Percentiles rank a stretch among this genome's conserved stretches.
Evolutionary conservation across 2,113 vertebrate species (phyloP).

Genomic region (Percopsis transmontana): DNA sequence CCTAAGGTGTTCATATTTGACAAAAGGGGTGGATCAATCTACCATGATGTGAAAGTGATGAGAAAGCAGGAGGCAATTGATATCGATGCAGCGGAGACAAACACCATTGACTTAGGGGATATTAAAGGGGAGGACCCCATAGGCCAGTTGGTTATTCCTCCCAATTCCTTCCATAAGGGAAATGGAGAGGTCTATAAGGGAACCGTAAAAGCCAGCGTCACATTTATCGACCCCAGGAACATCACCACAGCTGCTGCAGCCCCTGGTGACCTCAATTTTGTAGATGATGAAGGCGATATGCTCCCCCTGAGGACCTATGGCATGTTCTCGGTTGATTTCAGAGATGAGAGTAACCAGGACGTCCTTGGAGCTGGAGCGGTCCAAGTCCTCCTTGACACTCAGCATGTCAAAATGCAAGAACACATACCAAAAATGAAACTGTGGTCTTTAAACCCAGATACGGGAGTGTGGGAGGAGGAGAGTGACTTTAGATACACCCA

Average conservation of each 20-base stretch:
- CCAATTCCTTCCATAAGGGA: slow-evolving; percentile 81
- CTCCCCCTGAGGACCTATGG: slow-evolving; percentile 91
- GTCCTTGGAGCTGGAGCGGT: slow-evolving; percentile 82
- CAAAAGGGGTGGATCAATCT: slow-evolving; percentile 85
- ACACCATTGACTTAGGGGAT: slow-evolving; percentile 84
- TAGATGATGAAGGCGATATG: slow-evolving; percentile 85
- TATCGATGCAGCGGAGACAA: slow-evolving; percentile 79
- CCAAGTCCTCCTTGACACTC: slow-evolving; percentile 84
- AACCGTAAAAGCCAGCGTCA: slow-evolving; percentile 89
- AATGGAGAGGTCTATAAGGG: slow-evolving; percentile 85
- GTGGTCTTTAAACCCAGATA: slow-evolving; percentile 92
- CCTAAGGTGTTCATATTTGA: slow-evolving; percentile 92
- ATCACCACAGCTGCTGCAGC: slow-evolving; percentile 80
- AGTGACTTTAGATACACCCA: slow-evolving; percentile 74
- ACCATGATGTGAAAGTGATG: slow-evolving; percentile 91
- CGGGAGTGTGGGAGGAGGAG: slow-evolving; percentile 94
- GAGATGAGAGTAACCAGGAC: slow-evolving; percentile 77
- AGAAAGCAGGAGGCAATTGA: slow-evolving; percentile 82
- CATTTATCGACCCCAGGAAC: slow-evolving; percentile 93
- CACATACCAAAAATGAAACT: slow-evolving; percentile 89
- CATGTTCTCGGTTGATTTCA: slow-evolving; percentile 94
- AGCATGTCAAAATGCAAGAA: slow-evolving; percentile 87
- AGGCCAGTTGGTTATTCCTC: slow-evolving; percentile 87
- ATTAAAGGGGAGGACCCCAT: slow-evolving; percentile 77
- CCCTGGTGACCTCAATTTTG: slow-evolving; percentile 91